A percentile compares a stretch with the other conserved stretches of the same genome.
These are phyloP conservation scores for Aethes cnicana DNA, from an alignment of 2,888 invertebrate genomes.

Conservation along the genomic window DNA sequence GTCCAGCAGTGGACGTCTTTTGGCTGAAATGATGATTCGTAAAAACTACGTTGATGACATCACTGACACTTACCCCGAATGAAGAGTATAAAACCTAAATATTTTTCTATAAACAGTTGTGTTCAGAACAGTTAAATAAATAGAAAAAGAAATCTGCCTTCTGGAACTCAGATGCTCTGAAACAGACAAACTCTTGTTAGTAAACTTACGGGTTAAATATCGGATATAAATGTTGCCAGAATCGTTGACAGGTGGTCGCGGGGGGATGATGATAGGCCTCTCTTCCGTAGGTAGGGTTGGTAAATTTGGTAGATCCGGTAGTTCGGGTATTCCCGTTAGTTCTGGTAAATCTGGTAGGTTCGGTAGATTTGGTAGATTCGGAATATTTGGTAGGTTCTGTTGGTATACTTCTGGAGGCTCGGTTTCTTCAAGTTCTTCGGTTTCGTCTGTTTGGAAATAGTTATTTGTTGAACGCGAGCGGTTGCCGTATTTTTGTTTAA, in stretches of 20 bases:
- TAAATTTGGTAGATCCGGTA: constrained; percentile 19
- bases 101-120: constrained; percentile 14
- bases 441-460: constrained; percentile 67
- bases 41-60: too few relatives aligned
- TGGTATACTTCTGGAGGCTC: constrained; percentile 47
- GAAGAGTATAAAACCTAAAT: not conserved
- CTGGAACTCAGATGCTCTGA: constrained; percentile 42
- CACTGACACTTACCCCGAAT: too few relatives aligned
- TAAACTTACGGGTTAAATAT: constrained; percentile 74
- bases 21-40: too few relatives aligned
- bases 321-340: constrained; percentile 3
- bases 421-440: constrained; percentile 60
- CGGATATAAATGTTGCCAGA: constrained; percentile 65
- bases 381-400: constrained; percentile 28
- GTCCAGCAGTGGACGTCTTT: too few relatives aligned
- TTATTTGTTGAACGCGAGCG: constrained; percentile 54
- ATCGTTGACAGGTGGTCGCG: constrained; percentile 60
- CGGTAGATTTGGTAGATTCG: constrained; percentile 12
- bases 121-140: constrained; percentile 6
- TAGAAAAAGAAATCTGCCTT: not conserved
- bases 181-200: constrained; percentile 50
- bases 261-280: constrained; percentile 40
- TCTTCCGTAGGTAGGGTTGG: constrained; percentile 47
- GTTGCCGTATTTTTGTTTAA: constrained; percentile 71
- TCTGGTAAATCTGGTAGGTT: constrained; percentile 17